Evolutionary conservation across 2,888 invertebrate species (phyloP), one percentile per base, ranked within the genome.

Genomic region (Elgonia sp.): DNA sequence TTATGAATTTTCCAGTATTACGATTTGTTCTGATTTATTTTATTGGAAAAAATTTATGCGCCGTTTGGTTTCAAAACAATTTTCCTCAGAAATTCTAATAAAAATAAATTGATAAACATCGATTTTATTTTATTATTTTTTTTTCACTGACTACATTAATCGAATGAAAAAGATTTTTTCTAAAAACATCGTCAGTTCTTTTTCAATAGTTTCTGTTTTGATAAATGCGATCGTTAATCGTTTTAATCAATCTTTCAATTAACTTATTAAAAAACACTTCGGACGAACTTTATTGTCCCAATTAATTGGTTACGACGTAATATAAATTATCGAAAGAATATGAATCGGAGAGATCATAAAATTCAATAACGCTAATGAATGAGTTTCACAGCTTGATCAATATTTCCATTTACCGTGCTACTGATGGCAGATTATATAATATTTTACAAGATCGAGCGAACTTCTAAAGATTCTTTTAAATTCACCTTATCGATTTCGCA

Each of bases 371-470:
- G 50, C 40, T 73, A 85, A 85, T 69, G 75, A 85, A 80, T 81
- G 69, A 75, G 60, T 81, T 81, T 75, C 37, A 76, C 57, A 69
- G 76, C 20, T 63, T 76, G 60, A 69, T 76, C 53, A 63, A 76
- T 76, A 70, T 81, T 86, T 81, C 76, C 70, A 86, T 70, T 76
- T 73, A 55, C 75, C 40, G 50, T 40, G 37, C 14, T 46, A 80
- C 50, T 69, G 70, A 81, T 73, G 76, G 46, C 65, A 40, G 57
- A 84, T 76, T 76, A 86, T 80, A 81, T 70, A 76, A 76, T 81
- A 81, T 63, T 81, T 82, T 82, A 76, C 72, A 86, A 86, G 82
- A 86, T 77, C 39, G 62, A 70, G n/a, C 21, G 76, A 82, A 77
- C 57, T 86, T 70, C 21, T 55, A 39, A 12, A 72, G 65, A 77